phyloP scores from a whole-genome alignment of 2,888 invertebrate genomes.

The Geophilus truncorum region DNA sequence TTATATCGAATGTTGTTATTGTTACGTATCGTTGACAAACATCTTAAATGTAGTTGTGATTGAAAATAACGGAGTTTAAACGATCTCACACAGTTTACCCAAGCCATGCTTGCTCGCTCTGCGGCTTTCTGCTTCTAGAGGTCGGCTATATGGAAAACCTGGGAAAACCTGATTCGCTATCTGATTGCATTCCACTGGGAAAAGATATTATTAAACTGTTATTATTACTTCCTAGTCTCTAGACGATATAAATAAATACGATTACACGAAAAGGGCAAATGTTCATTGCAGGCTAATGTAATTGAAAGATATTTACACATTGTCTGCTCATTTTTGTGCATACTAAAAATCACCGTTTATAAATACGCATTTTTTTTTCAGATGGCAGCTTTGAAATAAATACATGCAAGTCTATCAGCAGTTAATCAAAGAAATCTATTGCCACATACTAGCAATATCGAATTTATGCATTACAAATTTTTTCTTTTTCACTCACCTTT shows the following conservation, averaged over 20 bases:
- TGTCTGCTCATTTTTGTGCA: neutral
- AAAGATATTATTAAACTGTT: no score
- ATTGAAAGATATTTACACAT: neutral
- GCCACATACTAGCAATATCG: no score
- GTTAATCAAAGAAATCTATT: no score
- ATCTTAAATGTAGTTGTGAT: neutral
- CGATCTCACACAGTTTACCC: neutral
- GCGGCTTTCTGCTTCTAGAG: no score
- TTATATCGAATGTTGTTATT: neutral
- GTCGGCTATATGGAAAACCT: no score
- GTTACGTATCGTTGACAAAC: neutral
- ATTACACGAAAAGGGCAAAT: no score
- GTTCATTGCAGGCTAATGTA: neutral
- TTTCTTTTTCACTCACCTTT: no score
- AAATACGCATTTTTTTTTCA: neutral
- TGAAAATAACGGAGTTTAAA: neutral
- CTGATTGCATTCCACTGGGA: no score
- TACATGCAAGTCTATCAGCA: no score
- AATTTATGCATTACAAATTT: no score
- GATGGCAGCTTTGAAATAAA: neutral
- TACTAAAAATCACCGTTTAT: neutral
- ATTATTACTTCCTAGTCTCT: no score
- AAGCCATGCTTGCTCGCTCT: neutral
- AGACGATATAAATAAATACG: no score
- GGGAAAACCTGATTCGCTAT: neutral